A percentile compares a stretch with the other conserved stretches of the same genome.
Conservation (phyloP, 2,797 vertebrate species). For the Salarias fasciatus region DNA sequence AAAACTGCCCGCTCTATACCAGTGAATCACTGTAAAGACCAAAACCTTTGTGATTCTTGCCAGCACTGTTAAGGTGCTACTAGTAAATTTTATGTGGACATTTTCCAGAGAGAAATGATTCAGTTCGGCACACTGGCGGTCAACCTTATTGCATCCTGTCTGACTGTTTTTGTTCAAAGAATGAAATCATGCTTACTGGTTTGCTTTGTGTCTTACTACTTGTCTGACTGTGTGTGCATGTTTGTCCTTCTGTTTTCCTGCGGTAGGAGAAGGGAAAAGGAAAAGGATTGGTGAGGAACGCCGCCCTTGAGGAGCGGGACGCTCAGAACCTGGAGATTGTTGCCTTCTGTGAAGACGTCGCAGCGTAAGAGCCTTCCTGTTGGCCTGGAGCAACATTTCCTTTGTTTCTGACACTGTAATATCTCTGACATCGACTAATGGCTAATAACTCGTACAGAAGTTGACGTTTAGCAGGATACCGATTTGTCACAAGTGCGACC, state of each 20-base stretch:
- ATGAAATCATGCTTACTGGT: neutral
- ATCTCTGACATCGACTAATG: neutral
- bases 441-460: neutral
- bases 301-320: constrained; percentile 84
- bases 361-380: constrained; percentile 82
- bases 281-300: constrained; percentile 79
- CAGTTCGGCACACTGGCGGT: neutral
- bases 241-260: constrained; percentile 56
- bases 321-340: constrained; percentile 91
- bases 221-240: constrained; percentile 15
- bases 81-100: constrained; percentile 3
- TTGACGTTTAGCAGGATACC: neutral
- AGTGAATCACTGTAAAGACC: neutral
- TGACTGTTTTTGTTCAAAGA: neutral
- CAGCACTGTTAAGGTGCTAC: constrained; percentile 1
- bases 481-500: neutral
- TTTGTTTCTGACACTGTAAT: too few species aligned
- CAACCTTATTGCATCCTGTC: neutral
- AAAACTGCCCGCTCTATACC: constrained; percentile 14
- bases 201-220: neutral
- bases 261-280: constrained; percentile 86
- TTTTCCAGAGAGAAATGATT: neutral
- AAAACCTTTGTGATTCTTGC: constrained; percentile 11
- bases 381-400: neutral
- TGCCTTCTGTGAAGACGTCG: constrained; percentile 92